These are phyloP conservation scores for Paracentrotus lividus DNA, from an alignment of 53 echinoderm and acorn worm species.

Conservation along the genomic window DNA sequence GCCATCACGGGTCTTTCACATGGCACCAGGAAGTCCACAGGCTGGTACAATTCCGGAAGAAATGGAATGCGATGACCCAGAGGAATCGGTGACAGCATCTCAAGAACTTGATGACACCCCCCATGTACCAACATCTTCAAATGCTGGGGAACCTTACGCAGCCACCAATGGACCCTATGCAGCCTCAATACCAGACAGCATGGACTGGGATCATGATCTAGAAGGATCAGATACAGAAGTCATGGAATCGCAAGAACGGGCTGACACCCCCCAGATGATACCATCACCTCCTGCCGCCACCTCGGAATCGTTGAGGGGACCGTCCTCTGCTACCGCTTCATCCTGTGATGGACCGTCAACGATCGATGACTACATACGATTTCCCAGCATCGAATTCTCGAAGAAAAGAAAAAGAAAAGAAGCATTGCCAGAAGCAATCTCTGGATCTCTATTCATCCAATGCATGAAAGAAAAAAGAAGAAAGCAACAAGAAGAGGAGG, in stretches of 20 bases:
- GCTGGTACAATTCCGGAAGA: no score
- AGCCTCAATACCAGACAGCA: background rate
- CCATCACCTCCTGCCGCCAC: background rate
- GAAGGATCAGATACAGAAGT: no score
- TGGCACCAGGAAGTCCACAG: background rate
- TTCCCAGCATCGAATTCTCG: background rate
- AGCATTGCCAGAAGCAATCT: background rate
- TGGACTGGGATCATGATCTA: background rate
- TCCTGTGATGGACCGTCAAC: no score
- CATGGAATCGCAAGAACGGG: no score
- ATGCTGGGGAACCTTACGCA: no score
- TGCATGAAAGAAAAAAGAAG: background rate
- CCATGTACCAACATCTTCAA: background rate
- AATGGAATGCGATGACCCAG: no score
- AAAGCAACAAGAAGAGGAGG: background rate
- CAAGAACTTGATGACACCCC: background rate
- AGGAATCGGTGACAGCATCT: background rate
- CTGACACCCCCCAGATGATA: no score
- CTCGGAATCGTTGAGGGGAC: background rate
- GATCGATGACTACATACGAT: background rate
- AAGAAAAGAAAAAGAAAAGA: background rate
- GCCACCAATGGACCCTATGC: background rate
- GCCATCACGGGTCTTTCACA: background rate
- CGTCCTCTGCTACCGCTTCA: background rate
- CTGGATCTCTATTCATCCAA: background rate